These are phyloP conservation scores for Tricholauxania praeusta DNA, from an alignment of 2,888 invertebrate species.

Conservation along the genomic window DNA sequence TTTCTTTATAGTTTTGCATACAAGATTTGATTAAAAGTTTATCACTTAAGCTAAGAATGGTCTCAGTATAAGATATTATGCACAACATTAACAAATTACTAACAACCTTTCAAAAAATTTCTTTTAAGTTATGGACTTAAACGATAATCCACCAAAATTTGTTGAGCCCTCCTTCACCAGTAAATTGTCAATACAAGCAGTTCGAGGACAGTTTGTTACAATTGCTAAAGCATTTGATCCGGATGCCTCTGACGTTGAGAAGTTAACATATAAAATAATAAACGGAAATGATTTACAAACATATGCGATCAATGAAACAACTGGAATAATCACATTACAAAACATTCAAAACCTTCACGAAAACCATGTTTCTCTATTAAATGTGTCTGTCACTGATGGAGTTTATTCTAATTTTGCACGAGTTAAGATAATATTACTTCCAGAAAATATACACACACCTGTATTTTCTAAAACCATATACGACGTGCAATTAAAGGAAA, in stretches of 20 bases:
- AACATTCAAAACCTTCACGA: slow-evolving; percentile 81
- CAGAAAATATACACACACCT: slow-evolving; percentile 85
- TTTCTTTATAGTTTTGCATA: too few species aligned
- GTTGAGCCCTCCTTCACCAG: slow-evolving; percentile 85
- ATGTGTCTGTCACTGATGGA: slow-evolving; percentile 95
- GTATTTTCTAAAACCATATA: slow-evolving; percentile 82
- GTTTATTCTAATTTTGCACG: slow-evolving; percentile 91
- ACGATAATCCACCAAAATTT: slow-evolving; percentile 90
- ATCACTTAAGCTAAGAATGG: not conserved
- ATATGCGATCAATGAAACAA: slow-evolving; percentile 75
- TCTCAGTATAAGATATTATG: not conserved
- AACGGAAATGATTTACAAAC: slow-evolving; percentile 84
- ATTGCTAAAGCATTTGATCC: slow-evolving; percentile 90
- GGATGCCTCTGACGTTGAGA: slow-evolving; percentile 81
- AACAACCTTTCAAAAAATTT: not conserved
- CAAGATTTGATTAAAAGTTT: not conserved
- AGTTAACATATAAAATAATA: slow-evolving; percentile 84
- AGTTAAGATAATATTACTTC: slow-evolving; percentile 81
- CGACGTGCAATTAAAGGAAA: slow-evolving; percentile 85
- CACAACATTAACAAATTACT: not conserved
- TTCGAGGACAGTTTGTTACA: slow-evolving; percentile 88
- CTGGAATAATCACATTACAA: slow-evolving; percentile 76
- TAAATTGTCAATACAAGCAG: slow-evolving; percentile 83
- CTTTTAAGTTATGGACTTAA: slow-evolving; percentile 82
- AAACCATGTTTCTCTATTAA: slow-evolving; percentile 76